Evolutionary conservation across 2,797 vertebrate species (phyloP).

Genomic region (Phoebastria nigripes): DNA sequence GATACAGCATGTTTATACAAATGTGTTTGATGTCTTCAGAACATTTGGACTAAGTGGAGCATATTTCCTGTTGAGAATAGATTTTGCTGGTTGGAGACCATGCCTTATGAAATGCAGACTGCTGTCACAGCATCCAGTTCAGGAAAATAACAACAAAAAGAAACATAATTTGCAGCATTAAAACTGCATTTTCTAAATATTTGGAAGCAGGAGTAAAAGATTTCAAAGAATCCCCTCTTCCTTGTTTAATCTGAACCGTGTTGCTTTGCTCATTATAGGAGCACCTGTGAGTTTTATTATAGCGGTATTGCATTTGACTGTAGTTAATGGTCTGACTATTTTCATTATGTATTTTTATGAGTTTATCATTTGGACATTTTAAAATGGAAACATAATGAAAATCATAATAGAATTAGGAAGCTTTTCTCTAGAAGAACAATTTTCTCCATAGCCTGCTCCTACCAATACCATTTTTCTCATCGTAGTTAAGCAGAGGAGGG

Average conservation of each 20-base stretch:
- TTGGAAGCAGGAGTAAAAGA: background rate
- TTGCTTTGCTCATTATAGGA: background rate
- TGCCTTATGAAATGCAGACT: background rate
- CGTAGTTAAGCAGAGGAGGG: background rate
- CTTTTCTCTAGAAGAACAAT: slow-evolving; percentile 36
- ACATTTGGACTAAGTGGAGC: slow-evolving; percentile 10
- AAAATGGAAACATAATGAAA: slow-evolving; percentile 60
- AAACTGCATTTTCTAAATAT: slow-evolving; percentile 6
- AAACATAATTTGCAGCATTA: background rate
- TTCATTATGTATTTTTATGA: slow-evolving; percentile 56
- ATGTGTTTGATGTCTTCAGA: slow-evolving; percentile 18
- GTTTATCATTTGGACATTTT: slow-evolving; percentile 62
- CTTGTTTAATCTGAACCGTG: background rate
- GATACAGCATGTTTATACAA: slow-evolving; percentile 6
- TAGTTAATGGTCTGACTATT: slow-evolving; percentile 43
- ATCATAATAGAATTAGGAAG: slow-evolving; percentile 47
- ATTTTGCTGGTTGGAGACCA: slow-evolving; percentile 12
- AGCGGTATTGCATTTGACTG: background rate
- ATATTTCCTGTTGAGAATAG: slow-evolving; percentile 40
- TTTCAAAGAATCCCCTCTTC: background rate
- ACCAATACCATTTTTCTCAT: background rate
- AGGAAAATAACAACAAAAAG: background rate
- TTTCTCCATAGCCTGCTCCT: background rate
- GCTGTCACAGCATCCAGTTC: background rate
- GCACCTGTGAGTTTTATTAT: background rate